phyloP scores from a whole-genome alignment of 2,113 vertebrate genomes.

The Gorsachius goisagi region DNA sequence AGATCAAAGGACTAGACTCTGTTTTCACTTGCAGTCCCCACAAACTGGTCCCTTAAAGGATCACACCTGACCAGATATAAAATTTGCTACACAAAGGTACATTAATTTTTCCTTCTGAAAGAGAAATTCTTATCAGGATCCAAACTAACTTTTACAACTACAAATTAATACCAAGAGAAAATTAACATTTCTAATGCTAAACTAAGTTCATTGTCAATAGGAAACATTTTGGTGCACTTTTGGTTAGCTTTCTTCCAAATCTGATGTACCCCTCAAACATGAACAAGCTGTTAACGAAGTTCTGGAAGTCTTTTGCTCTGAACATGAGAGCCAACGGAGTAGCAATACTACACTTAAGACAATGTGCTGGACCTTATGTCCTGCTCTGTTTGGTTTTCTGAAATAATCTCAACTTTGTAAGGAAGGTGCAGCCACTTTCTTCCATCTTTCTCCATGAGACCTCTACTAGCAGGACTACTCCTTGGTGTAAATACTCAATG shows the following conservation, averaged over 20 bases:
- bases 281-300: not conserved
- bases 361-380: not conserved
- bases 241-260: not conserved
- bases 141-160: not conserved
- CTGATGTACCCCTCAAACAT: not conserved
- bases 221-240: not conserved
- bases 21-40: not conserved
- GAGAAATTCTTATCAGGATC: not conserved
- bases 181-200: not conserved
- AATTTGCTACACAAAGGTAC: not conserved
- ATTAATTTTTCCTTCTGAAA: not conserved
- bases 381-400: not conserved
- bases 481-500: not conserved
- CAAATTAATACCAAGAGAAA: not conserved
- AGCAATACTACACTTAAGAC: not conserved
- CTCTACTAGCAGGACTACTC: not conserved
- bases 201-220: not conserved
- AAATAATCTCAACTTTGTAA: not conserved
- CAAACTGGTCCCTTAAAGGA: not conserved
- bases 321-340: not conserved
- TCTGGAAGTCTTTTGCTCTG: not conserved
- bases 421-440: not conserved
- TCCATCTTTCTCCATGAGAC: not conserved
- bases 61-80: not conserved
- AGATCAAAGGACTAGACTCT: constrained; percentile 20